Conservation (phyloP, 2,113 vertebrate species). For the Ancistrus triradiatus region DNA sequence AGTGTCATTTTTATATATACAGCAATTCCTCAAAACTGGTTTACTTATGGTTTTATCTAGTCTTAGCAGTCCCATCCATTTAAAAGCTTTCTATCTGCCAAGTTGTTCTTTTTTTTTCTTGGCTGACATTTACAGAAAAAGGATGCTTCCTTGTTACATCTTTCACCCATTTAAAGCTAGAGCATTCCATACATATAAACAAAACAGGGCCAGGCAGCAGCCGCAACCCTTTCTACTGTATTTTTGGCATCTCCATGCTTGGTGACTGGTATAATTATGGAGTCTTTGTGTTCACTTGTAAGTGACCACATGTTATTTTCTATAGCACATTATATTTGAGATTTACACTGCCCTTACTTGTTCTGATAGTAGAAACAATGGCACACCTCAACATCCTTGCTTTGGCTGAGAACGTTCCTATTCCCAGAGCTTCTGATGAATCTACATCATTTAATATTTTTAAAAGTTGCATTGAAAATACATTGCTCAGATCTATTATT, state of each 20-base stretch:
- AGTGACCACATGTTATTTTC: conserved; percentile 23
- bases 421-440: conserved; percentile 14
- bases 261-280: conserved; percentile 22
- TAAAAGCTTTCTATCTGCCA: background rate
- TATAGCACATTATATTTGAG: conserved; percentile 13
- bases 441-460: too few relatives aligned
- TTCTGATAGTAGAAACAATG: background rate
- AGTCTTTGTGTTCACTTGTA: conserved; percentile 2
- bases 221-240: conserved; percentile 2
- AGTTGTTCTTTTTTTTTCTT: background rate
- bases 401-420: background rate
- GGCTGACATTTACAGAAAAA: background rate
- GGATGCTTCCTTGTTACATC: background rate
- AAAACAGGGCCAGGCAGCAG: background rate
- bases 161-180: conserved; percentile 1
- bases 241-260: background rate
- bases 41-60: background rate
- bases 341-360: background rate
- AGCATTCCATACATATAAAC: conserved; percentile 20
- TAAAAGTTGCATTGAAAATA: background rate
- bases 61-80: background rate
- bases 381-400: background rate
- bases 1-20: background rate
- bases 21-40: background rate
- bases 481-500: conserved; percentile 33